Evolutionary conservation across 2,797 vertebrate species (phyloP).

Genomic region (Enoplosus armatus): DNA sequence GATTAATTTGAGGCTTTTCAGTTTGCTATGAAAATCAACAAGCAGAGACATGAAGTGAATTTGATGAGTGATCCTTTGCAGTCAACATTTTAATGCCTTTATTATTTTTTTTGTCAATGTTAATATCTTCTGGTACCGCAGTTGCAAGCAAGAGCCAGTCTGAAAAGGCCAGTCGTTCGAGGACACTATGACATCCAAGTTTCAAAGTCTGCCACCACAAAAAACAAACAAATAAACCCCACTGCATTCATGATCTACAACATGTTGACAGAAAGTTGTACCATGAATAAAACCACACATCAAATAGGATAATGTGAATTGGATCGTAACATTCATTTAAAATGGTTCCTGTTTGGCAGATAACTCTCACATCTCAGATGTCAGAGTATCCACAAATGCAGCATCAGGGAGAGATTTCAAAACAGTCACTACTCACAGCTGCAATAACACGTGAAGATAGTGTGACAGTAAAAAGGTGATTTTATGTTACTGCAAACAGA

Average conservation of each 20-base stretch:
- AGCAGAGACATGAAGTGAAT: conserved; percentile 4
- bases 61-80: conserved; percentile 11
- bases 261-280: conserved; percentile 11
- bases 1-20: background rate
- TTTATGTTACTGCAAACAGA: conserved; percentile 34
- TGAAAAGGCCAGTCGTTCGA: conserved; percentile 53
- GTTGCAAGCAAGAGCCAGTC: conserved; percentile 29
- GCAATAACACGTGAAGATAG: conserved; percentile 62
- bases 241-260: conserved; percentile 3
- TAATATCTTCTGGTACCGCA: conserved; percentile 22
- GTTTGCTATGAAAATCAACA: conserved; percentile 9
- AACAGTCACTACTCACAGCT: conserved; percentile 46
- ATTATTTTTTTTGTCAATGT: conserved; percentile 1
- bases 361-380: conserved; percentile 22
- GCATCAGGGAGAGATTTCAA: conserved; percentile 39
- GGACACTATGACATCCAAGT: background rate
- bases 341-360: conserved; percentile 33
- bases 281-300: background rate
- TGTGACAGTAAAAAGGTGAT: conserved; percentile 49
- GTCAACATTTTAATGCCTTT: conserved; percentile 26
- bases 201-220: background rate
- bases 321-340: conserved; percentile 16
- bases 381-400: conserved; percentile 44
- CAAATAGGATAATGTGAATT: background rate
- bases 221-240: background rate